A percentile compares a stretch with the other conserved stretches of the same genome.
Conservation (phyloP, 1,140 invertebrate genomes). For the Anastrepha ludens region DNA sequence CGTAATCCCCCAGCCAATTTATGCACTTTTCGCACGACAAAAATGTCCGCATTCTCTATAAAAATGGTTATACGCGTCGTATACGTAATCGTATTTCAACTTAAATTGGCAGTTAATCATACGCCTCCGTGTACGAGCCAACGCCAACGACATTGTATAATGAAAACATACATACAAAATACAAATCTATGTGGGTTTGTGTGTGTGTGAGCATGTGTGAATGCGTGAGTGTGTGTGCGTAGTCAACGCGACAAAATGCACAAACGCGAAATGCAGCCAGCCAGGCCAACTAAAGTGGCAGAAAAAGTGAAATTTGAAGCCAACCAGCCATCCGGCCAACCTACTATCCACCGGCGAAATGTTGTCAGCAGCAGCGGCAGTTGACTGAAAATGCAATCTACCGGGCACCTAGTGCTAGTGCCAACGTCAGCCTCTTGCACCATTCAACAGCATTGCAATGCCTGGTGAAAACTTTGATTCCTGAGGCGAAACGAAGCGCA, state of each 20-base stretch:
- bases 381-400: conserved; percentile 33
- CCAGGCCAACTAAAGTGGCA: not conserved
- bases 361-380: not conserved
- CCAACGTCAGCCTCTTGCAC: not conserved
- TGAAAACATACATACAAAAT: not conserved
- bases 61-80: conserved; percentile 11
- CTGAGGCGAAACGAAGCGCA: not conserved
- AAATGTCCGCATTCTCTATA: not conserved
- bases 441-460: not conserved
- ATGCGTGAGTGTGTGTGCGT: not conserved
- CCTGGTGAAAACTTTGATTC: conserved; percentile 11
- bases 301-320: not conserved
- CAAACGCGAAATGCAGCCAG: not conserved
- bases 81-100: conserved; percentile 39
- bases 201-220: not conserved
- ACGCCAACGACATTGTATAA: not conserved
- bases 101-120: conserved; percentile 45
- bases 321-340: not conserved
- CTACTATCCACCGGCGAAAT: not conserved
- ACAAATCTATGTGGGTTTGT: not conserved
- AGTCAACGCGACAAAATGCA: not conserved
- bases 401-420: not conserved
- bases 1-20: too few relatives aligned
- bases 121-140: not conserved
- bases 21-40: not conserved